Evolutionary conservation across 2,113 vertebrate species (phyloP), one percentile per base, ranked within the genome.

Genomic region (Gasterosteus aculeatus): DNA sequence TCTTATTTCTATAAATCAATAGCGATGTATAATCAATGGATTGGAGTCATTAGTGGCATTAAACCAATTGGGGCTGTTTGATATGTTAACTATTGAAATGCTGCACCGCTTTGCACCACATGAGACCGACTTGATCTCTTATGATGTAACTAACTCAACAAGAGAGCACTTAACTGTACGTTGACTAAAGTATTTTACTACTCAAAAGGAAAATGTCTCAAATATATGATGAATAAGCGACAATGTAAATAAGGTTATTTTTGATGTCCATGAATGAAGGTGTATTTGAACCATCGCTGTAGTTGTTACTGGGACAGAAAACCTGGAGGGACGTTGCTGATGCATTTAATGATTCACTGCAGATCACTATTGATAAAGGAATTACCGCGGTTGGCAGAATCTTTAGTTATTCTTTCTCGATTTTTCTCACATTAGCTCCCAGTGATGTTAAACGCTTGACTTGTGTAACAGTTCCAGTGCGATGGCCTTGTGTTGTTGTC

Each of bases 301-400:
- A 86, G 82, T 81, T 85, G 77, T 88, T 90, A 92, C 87, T 93
- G 92, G 93, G 92, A 94, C 92, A 90, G 91, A 94, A 93, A 94
- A 92, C 93, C 92, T 80, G 39, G 82, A 83, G 77, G 81, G 75
- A n/a, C 78, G 14, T 75, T 86, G 67, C n/a, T 68, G 58, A 64
- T 54, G 72, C 35, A 33, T 57, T 61, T 44, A n/a, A n/a, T n/a
- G 29, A 56, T 22, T 80, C 29, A 75, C 61, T 68, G 14, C 42
- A 71, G 41, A 71, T n/a, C 19, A 56, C 18, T 8, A 58, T 77
- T 73, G 46, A 35, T 14, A 66, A 75, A 64, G 46, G 7, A 69
- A 18, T n/a, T 60, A 61, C 33, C 41, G 33, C n/a, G 31, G 39
- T 83, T 16, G 46, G 54, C 53, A 64, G 51, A 61, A 68, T 47